Base-by-base conservation (phyloP, 2,888 invertebrate genomes). In the Exephanes ischioxanthus region DNA sequence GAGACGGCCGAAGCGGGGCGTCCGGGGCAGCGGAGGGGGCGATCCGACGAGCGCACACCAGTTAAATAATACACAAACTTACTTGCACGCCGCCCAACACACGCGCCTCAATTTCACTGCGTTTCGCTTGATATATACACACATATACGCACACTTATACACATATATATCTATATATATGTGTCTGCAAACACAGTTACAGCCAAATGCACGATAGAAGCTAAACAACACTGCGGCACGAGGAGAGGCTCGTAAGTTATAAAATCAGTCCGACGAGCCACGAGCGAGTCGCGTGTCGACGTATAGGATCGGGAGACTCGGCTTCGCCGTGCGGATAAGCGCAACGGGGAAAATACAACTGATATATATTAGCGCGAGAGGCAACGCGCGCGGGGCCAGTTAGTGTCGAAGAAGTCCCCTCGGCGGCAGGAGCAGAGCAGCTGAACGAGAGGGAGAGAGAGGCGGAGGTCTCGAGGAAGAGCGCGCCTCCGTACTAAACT, bases 201-300 rank as follows among this genome's bases (percentile, higher is more conserved):
- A 16, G 16, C 45, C 9, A 2, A 41, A 48, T 16, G 16, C 45
- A 48, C 16, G 45, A 45, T 45, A 45, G 45, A 48, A 16, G 45
- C 45, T 48, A 16, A 16, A 48, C 61, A 61, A 75, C 63, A 73
- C 73, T 58, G 9, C 55, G 55, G 51, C 33, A 58, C 71, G 61
- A 73, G 26, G 16, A 61, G 45, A 58, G 55, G n/a, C 3, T 19
- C 41, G 61, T 48, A 45, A 75, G 48, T 48, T 14, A 63, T 45
- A 45, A 19, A 61, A 71, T 79, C 48, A 48, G 45, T 51, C 86
- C 68, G 86, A 85, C 87, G 37, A 37, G 87, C 86, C 87, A 89
- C 84, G 88, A 88, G 87, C 87, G 87, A 85, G 84, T 86, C 87
- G 88, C 83, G 87, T 89, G 88, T 87, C 86, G 83, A 48, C 58